Evolutionary conservation across 2,888 invertebrate species (phyloP), one percentile per base, ranked within the genome.

Genomic region (Orthosia cruda): DNA sequence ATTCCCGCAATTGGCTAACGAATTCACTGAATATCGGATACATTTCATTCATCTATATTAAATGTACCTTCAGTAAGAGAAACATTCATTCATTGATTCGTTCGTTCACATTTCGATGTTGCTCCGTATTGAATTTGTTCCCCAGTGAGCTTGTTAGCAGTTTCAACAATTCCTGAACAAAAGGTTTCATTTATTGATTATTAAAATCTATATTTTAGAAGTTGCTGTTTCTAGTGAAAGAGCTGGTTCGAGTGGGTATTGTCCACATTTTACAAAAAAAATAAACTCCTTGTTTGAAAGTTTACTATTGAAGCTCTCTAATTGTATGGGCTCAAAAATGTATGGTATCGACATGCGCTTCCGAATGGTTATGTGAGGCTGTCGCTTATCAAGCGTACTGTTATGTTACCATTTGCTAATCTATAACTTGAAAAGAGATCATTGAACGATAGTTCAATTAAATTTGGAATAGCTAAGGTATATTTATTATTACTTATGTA

Each of bases 111-210:
- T 80, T 83, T 77, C 77, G 70, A 75, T 67, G 49, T 26, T 20
- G 40, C 69, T 63, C 68, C 62, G 57, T 76, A 87, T 87, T 84
- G 81, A 83, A 86, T 87, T 86, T 65, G 78, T 77, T 87, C 89
- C 83, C 85, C 40, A 18, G 87, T 84, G 90, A 88, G 87, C 89
- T 92, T 91, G 92, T 92, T 92, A 91, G 83, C 72, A 26, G 83
- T 85, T 83, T 58, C 52, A 45, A 58, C 52, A 15, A 63, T 54
- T 52, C 49, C 5, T 3, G 61, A 71, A 76, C 84, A 70, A 49
- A 70, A 75, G 77, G 77, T 70, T 80, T 74, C 64, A 80, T 85
- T 76, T 81, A 81, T 84, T 86, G 78, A 80, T 84, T 86, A 32
- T 26, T 49, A 54, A 20, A 15, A 26, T 45, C 7, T 26, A 45